Evolutionary conservation across 2,888 invertebrate genomes (phyloP), one percentile per base, ranked within the genome.

Genomic region (Chesias legatella): DNA sequence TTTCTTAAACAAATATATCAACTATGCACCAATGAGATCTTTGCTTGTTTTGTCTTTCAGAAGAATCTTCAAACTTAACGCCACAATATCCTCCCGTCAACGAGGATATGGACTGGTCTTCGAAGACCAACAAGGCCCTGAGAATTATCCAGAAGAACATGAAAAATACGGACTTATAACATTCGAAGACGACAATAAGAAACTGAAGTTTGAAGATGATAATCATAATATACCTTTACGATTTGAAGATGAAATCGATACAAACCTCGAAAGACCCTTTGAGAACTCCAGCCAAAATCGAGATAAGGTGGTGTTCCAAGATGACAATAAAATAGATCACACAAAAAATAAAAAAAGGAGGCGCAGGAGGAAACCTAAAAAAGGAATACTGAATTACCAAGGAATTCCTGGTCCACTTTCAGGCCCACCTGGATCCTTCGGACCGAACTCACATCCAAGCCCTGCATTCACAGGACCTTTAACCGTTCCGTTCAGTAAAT

Each of bases 291-390:
- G 25, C 2, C 21, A 13, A 9, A 36, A 31, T 25, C 36, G 28
- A 7, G 39, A 42, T 17, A 30, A 35, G 30, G 34, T 46, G 1
- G 31, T 6, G 7, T 50, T 52, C n/a, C 51, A 52, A 43, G 60
- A 67, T 33, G 58, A 67, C 13, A 61, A 60, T 33, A 52, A 29
- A 28, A 45, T 53, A 17, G 51, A 53, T 20, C 53, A 53, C 21
- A 35, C 41, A 7, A 56, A 61, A 24, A 71, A 60, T 31, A 76
- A 60, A 43, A 64, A 65, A 24, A 63, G 61, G 27, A 64, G 67
- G 22, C 67, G 71, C 3, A 63, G 73, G 29, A 60, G 67, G 22
- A 70, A 56, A 40, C 65, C 62, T 1, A 63, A 57, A 20, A 54
- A 56, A 6, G 43, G 60, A 53, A 33, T 28, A 48, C 13, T 47